Percentiles rank a stretch among this genome's conserved stretches.
Conservation (phyloP, 2,888 invertebrate genomes). For the Dryobotodes eremita region DNA sequence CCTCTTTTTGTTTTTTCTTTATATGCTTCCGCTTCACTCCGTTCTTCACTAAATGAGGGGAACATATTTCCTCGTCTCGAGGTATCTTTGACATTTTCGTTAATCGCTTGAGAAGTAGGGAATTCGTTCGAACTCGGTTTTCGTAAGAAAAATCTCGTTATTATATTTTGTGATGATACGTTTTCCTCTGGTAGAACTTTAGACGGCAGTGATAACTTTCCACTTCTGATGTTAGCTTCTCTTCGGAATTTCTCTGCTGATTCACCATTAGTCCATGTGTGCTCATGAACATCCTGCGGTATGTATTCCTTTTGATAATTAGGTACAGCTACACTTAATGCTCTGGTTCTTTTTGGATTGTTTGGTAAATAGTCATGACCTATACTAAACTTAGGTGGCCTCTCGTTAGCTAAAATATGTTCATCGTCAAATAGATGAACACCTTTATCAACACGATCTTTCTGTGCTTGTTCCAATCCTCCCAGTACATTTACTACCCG, state of each 20-base stretch:
- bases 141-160: constrained; percentile 80
- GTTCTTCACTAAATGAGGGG: constrained; percentile 79
- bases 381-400: constrained; percentile 90
- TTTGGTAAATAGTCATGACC: constrained; percentile 84
- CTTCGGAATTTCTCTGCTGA: constrained; percentile 91
- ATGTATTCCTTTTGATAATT: constrained; percentile 86
- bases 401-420: constrained; percentile 94
- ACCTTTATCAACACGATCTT: constrained; percentile 88
- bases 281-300: constrained; percentile 87
- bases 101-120: constrained; percentile 78
- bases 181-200: constrained; percentile 71
- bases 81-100: constrained; percentile 75
- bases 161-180: constrained; percentile 77
- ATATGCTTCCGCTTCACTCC: constrained; percentile 79
- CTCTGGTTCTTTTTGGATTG: constrained; percentile 89
- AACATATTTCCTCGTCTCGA: constrained; percentile 84
- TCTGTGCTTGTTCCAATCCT: constrained; percentile 88
- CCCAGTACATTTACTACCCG: constrained; percentile 95
- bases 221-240: constrained; percentile 85
- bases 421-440: constrained; percentile 94
- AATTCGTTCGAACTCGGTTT: constrained; percentile 82
- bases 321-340: constrained; percentile 91
- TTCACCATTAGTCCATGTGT: constrained; percentile 93
- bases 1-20: constrained; percentile 85
- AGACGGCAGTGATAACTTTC: constrained; percentile 84